Evolutionary conservation across 2,888 invertebrate species (phyloP).

Genomic region (Heterodera filipjevi): DNA sequence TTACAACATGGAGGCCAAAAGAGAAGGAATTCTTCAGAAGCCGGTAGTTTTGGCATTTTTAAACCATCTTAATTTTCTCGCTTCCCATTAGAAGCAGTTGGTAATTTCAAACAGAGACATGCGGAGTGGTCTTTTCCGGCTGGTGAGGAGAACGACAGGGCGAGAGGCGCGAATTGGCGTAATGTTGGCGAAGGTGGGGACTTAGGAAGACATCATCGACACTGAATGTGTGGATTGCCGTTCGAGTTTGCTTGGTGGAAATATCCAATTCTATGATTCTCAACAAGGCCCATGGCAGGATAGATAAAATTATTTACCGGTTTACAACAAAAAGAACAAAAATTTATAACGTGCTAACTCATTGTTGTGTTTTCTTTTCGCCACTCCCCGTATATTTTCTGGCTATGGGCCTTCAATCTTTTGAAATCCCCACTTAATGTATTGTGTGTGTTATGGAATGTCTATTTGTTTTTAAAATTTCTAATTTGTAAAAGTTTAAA

Average conservation of each 20-base stretch:
- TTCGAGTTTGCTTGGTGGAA: background rate
- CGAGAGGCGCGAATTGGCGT: background rate
- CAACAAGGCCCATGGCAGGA: too few species aligned
- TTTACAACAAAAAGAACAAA: too few species aligned
- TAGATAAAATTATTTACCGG: too few species aligned
- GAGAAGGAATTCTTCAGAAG: slow-evolving; percentile 6
- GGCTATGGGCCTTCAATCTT: too few species aligned
- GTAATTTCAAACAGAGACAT: slow-evolving; percentile 4
- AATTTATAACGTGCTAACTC: too few species aligned
- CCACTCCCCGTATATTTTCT: too few species aligned
- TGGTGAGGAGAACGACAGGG: background rate
- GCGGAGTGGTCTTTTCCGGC: background rate
- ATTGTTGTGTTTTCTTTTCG: too few species aligned
- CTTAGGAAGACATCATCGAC: background rate
- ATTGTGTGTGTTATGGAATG: background rate
- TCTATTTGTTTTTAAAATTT: background rate
- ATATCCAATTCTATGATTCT: background rate
- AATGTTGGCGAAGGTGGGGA: background rate
- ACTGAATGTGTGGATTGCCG: background rate
- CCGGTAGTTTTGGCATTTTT: background rate
- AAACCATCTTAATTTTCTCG: too few species aligned
- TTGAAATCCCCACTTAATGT: background rate
- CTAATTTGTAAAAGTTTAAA: background rate
- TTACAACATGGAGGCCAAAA: slow-evolving; percentile 15
- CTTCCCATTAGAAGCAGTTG: slow-evolving; percentile 1